A percentile compares a stretch with the other conserved stretches of the same genome.
phyloP scores from a whole-genome alignment of 2,797 vertebrate species.

The Cyclopterus lumpus region DNA sequence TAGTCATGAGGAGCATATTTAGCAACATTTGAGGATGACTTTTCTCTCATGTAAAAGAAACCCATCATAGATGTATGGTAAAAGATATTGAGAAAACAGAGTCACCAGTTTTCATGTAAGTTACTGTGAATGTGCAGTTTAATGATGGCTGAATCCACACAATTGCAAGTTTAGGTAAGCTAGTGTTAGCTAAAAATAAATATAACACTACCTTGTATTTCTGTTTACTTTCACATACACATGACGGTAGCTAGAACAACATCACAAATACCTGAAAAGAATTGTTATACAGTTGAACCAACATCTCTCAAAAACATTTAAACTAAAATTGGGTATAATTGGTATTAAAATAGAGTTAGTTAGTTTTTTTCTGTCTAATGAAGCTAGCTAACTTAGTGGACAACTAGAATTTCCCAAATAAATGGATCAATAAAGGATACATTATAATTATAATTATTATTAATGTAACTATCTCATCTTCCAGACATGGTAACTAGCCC shows the following conservation, averaged over 20 bases:
- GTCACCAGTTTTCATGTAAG: background rate
- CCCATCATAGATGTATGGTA: background rate
- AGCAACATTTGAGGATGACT: background rate
- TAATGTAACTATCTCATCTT: background rate
- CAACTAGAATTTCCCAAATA: too few relatives aligned
- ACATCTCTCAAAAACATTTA: background rate
- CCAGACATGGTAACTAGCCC: background rate
- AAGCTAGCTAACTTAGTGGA: background rate
- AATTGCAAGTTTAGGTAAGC: background rate
- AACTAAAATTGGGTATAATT: background rate
- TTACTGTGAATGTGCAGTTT: background rate
- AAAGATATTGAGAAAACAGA: background rate
- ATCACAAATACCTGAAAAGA: background rate
- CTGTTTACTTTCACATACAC: background rate
- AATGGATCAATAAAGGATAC: too few relatives aligned
- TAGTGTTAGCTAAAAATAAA: conserved; percentile 1
- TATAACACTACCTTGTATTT: background rate
- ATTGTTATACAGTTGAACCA: background rate
- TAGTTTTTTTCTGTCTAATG: background rate
- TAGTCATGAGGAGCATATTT: background rate
- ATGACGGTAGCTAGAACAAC: background rate
- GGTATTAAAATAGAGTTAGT: background rate
- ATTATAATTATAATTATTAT: too few relatives aligned
- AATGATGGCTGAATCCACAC: background rate
- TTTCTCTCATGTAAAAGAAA: background rate